Conservation (phyloP, 2,113 vertebrate genomes). For the Odontophorus gujanensis region DNA sequence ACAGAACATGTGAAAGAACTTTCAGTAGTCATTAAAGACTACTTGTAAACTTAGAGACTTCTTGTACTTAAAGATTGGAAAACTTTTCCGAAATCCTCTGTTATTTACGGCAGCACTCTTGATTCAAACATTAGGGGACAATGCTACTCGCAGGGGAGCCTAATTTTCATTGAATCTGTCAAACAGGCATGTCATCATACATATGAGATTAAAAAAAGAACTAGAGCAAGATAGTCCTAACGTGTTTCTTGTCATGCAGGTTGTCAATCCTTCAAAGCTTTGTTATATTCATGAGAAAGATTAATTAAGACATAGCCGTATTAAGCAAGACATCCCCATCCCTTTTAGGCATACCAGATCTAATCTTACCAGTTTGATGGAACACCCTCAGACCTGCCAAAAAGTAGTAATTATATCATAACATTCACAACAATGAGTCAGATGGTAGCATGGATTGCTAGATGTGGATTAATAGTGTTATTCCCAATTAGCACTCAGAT, state of each 20-base stretch:
- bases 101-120: background rate
- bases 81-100: background rate
- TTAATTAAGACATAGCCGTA: background rate
- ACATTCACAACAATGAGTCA: background rate
- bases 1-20: background rate
- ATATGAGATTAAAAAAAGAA: slow-evolving; percentile 15
- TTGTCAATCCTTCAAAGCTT: background rate
- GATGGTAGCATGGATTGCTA: background rate
- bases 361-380: background rate
- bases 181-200: background rate
- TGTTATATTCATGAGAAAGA: background rate
- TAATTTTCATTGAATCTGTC: background rate
- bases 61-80: background rate
- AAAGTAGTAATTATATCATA: background rate
- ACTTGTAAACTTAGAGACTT: background rate
- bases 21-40: background rate
- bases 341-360: background rate
- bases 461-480: background rate
- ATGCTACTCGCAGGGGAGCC: background rate
- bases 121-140: background rate
- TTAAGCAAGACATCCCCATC: background rate
- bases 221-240: background rate
- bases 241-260: background rate
- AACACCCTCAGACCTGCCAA: background rate
- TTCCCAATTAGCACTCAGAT: background rate